Evolutionary conservation across 2,113 vertebrate species (phyloP).

Genomic region (Microtus oregoni): DNA sequence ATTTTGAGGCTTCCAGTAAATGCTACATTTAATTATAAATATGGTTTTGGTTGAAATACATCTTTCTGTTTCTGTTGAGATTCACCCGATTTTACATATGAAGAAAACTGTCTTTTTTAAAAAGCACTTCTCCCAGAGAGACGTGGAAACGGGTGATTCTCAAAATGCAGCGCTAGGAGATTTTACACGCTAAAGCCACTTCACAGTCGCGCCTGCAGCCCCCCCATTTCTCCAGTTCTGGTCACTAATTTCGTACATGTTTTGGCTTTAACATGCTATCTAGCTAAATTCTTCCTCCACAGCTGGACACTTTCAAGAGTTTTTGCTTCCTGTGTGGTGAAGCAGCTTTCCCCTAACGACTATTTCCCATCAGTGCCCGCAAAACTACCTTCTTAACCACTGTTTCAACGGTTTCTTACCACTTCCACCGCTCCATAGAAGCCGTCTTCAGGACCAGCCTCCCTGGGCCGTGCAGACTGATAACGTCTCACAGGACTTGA

Average conservation of each 20-base stretch:
- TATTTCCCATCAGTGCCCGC: constrained; percentile 94
- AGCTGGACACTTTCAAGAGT: constrained; percentile 89
- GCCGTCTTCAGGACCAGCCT: constrained; percentile 70
- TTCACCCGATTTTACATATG: background rate
- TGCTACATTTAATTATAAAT: background rate
- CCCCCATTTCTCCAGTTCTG: background rate
- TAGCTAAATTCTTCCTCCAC: constrained; percentile 85
- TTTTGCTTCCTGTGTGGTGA: constrained; percentile 89
- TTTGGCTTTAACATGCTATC: constrained; percentile 81
- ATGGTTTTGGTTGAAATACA: background rate
- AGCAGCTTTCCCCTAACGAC: constrained; percentile 92
- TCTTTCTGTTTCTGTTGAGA: background rate
- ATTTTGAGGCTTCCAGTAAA: background rate
- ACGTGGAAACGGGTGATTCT: background rate
- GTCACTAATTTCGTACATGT: constrained; percentile 69
- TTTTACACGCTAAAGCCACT: background rate
- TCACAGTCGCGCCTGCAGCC: constrained; percentile 24
- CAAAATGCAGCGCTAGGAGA: background rate
- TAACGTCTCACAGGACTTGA: constrained; percentile 88
- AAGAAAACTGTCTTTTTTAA: background rate
- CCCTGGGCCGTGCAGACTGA: constrained; percentile 85
- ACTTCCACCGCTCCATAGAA: constrained; percentile 91
- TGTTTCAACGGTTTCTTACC: constrained; percentile 94
- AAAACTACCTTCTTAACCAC: constrained; percentile 94
- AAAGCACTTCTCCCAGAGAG: background rate